A percentile compares a stretch with the other conserved stretches of the same genome.
phyloP scores from a whole-genome alignment of 2,113 vertebrate genomes.

The Pongo pygmaeus region DNA sequence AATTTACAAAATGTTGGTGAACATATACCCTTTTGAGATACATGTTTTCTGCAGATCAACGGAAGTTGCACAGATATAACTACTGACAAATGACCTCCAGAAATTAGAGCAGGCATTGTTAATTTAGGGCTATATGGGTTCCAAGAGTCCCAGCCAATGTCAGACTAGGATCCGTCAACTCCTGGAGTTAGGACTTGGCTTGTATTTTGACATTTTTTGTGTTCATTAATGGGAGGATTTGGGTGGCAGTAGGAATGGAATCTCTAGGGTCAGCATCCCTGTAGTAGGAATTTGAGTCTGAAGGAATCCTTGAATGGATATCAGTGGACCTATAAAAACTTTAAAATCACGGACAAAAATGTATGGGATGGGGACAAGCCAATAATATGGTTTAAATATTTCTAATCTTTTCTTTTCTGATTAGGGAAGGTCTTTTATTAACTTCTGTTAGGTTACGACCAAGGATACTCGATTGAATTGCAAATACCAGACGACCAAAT shows the following conservation, averaged over 20 bases:
- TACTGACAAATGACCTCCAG: neutral
- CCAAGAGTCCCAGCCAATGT: neutral
- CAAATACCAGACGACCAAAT: neutral
- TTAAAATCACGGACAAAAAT: neutral
- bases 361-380: neutral
- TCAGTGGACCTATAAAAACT: neutral
- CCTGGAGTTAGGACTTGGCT: neutral
- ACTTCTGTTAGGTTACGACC: neutral
- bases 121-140: neutral
- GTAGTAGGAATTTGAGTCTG: neutral
- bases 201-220: constrained; percentile 61
- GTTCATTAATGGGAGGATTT: constrained; percentile 54
- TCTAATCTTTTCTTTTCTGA: neutral
- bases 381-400: neutral
- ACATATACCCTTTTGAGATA: neutral
- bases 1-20: constrained; percentile 35
- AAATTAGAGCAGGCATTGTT: neutral
- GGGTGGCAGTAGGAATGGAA: neutral
- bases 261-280: neutral
- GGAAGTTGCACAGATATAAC: neutral
- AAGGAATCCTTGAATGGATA: neutral
- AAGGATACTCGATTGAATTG: neutral
- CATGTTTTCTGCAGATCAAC: neutral
- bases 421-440: neutral
- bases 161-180: neutral